These are phyloP conservation scores for Buathra laborator DNA, from an alignment of 2,888 invertebrate genomes.

Conservation along the genomic window DNA sequence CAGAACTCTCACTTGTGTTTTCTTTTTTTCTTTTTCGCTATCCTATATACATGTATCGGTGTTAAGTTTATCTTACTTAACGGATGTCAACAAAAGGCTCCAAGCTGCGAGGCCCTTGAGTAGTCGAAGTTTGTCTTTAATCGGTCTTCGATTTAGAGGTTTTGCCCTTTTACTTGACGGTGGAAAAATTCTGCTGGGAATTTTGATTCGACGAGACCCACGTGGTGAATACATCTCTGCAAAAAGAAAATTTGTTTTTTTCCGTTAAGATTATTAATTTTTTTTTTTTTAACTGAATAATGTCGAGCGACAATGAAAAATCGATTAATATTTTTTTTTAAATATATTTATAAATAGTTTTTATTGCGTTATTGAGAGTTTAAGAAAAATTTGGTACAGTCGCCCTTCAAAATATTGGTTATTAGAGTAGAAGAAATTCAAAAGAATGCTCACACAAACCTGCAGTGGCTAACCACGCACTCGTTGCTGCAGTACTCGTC, in stretches of 20 bases:
- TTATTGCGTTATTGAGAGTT: neutral
- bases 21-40: conserved; percentile 56
- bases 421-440: conserved; percentile 53
- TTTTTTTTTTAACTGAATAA: no score
- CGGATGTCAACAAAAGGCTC: conserved; percentile 74
- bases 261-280: no score
- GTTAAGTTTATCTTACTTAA: conserved; percentile 75
- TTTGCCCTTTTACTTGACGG: conserved; percentile 89
- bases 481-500: conserved; percentile 99
- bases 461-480: conserved; percentile 98
- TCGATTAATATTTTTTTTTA: neutral
- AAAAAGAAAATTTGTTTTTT: conserved; percentile 51
- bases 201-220: conserved; percentile 95
- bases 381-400: neutral
- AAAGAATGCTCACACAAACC: conserved; percentile 86
- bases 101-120: conserved; percentile 72
- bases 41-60: conserved; percentile 73
- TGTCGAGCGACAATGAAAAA: neutral
- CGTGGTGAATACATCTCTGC: conserved; percentile 95
- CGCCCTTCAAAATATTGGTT: conserved; percentile 26
- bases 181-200: conserved; percentile 92
- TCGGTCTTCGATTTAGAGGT: conserved; percentile 11
- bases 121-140: conserved; percentile 67
- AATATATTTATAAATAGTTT: neutral
- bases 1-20: conserved; percentile 67